Evolutionary conservation across 2,797 vertebrate species (phyloP).

Genomic region (Poecile montanus): DNA sequence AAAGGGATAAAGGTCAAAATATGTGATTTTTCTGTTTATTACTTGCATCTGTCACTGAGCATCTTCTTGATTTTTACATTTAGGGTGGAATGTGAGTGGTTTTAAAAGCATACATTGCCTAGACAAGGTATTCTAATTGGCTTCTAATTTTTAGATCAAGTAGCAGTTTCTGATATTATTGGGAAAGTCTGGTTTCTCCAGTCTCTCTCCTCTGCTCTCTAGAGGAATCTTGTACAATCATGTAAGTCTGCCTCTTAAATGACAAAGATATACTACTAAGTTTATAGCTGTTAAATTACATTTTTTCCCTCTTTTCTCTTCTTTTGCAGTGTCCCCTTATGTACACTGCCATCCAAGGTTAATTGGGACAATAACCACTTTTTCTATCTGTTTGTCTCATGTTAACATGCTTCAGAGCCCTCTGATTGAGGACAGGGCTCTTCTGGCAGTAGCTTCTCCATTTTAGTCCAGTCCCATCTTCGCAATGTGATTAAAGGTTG

Average conservation of each 20-base stretch:
- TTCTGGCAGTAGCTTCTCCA: neutral
- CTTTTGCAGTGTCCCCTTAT: neutral
- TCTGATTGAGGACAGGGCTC: neutral
- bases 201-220: neutral
- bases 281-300: neutral
- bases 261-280: neutral
- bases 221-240: neutral
- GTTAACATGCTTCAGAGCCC: neutral
- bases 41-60: neutral
- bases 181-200: neutral
- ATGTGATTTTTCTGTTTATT: constrained; percentile 15
- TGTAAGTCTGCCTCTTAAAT: neutral
- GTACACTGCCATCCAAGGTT: neutral
- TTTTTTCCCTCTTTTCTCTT: neutral
- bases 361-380: neutral
- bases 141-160: neutral
- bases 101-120: neutral
- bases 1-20: constrained; percentile 12
- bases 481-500: neutral
- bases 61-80: neutral
- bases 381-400: neutral
- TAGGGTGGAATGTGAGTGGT: neutral
- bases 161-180: neutral
- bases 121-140: neutral
- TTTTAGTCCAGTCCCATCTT: neutral